Percentiles rank a stretch among this genome's conserved stretches.
Evolutionary conservation across 2,797 vertebrate species (phyloP).

Genomic region (Etheostoma perlongum): DNA sequence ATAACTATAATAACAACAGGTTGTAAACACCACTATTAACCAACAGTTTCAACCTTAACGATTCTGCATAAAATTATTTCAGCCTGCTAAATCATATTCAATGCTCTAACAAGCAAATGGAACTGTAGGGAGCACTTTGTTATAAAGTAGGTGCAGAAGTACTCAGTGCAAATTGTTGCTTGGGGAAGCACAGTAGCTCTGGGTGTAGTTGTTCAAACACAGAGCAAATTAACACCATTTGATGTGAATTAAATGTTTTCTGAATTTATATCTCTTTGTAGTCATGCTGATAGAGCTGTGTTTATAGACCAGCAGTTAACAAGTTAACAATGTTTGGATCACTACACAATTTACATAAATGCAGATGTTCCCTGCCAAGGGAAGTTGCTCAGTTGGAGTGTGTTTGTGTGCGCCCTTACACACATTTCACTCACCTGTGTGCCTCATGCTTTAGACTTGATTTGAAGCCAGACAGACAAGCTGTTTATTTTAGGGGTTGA

Average conservation of each 20-base stretch:
- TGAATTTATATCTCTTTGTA: not conserved
- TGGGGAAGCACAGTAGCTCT: constrained; percentile 7
- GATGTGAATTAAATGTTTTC: constrained; percentile 2
- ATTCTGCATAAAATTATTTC: not conserved
- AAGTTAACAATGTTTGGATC: constrained; percentile 23
- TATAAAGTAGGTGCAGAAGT: not conserved
- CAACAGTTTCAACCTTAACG: not conserved
- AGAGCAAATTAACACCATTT: constrained; percentile 5
- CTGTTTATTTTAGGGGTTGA: constrained; percentile 61
- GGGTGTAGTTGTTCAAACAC: constrained; percentile 9
- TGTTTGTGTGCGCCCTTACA: not conserved
- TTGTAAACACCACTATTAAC: not conserved
- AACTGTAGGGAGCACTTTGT: constrained; percentile 15
- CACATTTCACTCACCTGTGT: constrained; percentile 36
- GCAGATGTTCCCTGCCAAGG: constrained; percentile 35
- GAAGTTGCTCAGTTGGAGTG: constrained; percentile 31
- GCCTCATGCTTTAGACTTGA: constrained; percentile 27
- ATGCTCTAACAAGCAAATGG: constrained; percentile 16
- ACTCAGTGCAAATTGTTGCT: constrained; percentile 22
- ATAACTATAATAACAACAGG: not conserved
- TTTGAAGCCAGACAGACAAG: constrained; percentile 41
- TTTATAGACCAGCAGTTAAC: constrained; percentile 13
- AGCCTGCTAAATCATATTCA: not conserved
- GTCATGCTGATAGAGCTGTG: constrained; percentile 3
- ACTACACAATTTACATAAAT: constrained; percentile 16